Evolutionary conservation across 23 tunicate species (phyloP).

Genomic region (Trididemnum miniatum): DNA sequence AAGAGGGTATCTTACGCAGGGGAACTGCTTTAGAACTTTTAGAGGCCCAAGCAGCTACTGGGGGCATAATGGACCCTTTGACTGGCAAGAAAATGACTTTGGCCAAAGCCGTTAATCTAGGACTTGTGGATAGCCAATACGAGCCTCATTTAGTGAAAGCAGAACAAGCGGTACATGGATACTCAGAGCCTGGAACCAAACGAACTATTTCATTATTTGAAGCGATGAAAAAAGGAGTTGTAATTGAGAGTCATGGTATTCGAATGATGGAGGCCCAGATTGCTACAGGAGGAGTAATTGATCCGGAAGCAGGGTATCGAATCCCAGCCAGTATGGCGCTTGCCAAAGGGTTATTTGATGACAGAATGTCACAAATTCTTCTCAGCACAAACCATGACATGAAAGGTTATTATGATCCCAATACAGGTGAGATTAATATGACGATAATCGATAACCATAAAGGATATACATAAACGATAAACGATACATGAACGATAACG

Average conservation of each 20-base stretch:
- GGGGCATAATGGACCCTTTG: conserved; percentile 77
- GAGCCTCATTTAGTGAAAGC: conserved; percentile 50
- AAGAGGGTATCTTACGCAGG: conserved; percentile 57
- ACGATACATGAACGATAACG: no score
- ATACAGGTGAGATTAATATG: conserved; percentile 57
- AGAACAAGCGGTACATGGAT: conserved; percentile 80
- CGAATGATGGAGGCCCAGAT: conserved; percentile 93
- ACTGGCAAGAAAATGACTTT: conserved; percentile 88
- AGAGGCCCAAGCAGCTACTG: conserved; percentile 97
- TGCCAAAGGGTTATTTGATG: conserved; percentile 61
- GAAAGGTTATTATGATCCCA: conserved; percentile 89
- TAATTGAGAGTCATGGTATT: conserved; percentile 85
- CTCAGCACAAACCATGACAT: conserved; percentile 44
- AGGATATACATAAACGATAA: no score
- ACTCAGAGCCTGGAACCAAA: conserved; percentile 54
- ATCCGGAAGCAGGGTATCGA: conserved; percentile 89
- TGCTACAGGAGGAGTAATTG: conserved; percentile 94
- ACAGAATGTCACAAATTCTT: conserved; percentile 64
- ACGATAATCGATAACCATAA: not conserved
- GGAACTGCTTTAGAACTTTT: conserved; percentile 79
- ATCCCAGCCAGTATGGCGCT: conserved; percentile 75
- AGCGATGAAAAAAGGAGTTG: conserved; percentile 74
- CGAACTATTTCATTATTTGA: conserved; percentile 68
- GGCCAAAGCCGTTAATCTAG: conserved; percentile 62
- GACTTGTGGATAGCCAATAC: conserved; percentile 55